Conservation (phyloP, 2,797 vertebrate genomes). For the Trachops cirrhosus region DNA sequence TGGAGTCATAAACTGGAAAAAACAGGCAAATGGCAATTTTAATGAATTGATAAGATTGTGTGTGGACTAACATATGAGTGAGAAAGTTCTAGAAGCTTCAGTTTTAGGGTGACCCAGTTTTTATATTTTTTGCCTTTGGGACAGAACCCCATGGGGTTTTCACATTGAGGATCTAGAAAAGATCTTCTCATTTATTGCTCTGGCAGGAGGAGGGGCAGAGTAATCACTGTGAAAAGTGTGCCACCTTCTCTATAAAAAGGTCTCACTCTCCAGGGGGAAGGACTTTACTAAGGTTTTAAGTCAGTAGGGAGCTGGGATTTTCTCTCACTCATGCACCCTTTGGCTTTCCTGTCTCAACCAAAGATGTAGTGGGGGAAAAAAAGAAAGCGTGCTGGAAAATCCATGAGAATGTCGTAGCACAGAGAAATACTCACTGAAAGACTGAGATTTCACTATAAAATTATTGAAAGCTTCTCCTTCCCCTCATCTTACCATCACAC, state of each 20-base stretch:
- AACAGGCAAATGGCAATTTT: neutral
- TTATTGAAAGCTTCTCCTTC: neutral
- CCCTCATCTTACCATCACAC: neutral
- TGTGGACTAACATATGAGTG: neutral
- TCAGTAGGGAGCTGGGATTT: neutral
- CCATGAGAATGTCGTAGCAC: neutral
- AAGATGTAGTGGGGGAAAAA: neutral
- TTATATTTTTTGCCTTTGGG: neutral
- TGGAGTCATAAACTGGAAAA: neutral
- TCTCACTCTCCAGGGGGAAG: neutral
- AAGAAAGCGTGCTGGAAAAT: neutral
- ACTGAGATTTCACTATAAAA: neutral
- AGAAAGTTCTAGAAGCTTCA: neutral
- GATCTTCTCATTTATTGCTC: neutral
- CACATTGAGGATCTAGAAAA: neutral
- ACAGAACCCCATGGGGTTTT: rapidly evolving
- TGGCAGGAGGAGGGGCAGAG: neutral
- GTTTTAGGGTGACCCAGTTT: neutral
- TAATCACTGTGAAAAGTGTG: neutral
- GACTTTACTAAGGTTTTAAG: neutral
- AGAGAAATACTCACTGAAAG: neutral
- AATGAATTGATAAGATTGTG: neutral
- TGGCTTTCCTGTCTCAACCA: neutral
- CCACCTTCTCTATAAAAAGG: neutral
- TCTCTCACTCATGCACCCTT: neutral